Conservation (phyloP, 2,797 vertebrate species). For the Channa striata region DNA sequence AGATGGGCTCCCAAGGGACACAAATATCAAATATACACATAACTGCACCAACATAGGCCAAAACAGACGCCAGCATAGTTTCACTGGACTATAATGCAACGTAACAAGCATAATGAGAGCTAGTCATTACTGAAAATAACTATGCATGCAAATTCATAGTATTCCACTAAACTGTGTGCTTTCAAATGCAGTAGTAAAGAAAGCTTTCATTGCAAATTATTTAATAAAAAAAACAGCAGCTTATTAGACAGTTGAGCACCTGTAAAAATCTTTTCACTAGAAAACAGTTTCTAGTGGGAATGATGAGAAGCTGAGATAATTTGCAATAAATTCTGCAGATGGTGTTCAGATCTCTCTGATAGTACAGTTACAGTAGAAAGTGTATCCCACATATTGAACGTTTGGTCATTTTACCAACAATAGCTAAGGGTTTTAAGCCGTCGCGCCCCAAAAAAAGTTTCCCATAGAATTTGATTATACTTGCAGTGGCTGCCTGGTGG, state of each 20-base stretch:
- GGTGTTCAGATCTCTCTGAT: constrained; percentile 21
- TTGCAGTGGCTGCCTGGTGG: too few relatives aligned
- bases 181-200: constrained; percentile 19
- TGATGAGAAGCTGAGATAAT: constrained; percentile 24
- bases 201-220: constrained; percentile 22
- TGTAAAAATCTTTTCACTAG: constrained; percentile 28
- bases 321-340: not conserved
- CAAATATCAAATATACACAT: constrained; percentile 17
- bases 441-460: too few relatives aligned
- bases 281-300: constrained; percentile 30
- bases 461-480: too few relatives aligned
- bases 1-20: not conserved
- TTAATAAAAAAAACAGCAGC: constrained; percentile 9
- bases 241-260: constrained; percentile 38
- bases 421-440: too few relatives aligned
- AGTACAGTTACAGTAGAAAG: too few relatives aligned
- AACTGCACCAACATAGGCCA: not conserved
- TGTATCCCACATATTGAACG: constrained; percentile 3
- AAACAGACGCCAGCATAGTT: constrained; percentile 1
- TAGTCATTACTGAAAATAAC: constrained; percentile 41
- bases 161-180: constrained; percentile 22
- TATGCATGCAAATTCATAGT: constrained; percentile 21
- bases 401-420: not conserved
- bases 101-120: constrained; percentile 26
- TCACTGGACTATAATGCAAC: constrained; percentile 14